Conservation (phyloP, 2,888 invertebrate species). For the Philereme vetulata region DNA sequence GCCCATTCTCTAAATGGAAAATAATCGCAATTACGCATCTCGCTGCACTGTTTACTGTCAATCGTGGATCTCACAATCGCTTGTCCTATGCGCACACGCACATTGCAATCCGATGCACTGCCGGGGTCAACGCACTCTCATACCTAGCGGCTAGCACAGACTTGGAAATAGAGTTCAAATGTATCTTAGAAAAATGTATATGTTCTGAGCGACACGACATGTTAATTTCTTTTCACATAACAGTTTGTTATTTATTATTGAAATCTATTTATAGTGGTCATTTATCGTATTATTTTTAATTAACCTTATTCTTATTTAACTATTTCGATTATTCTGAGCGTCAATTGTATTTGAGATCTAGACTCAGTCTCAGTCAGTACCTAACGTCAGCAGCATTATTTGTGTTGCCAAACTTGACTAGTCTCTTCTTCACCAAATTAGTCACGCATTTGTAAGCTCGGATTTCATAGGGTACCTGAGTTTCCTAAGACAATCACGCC, state of each 20-base stretch:
- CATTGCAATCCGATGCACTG: conserved; percentile 57
- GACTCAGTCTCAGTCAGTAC: background rate
- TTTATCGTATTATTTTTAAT: conserved; percentile 22
- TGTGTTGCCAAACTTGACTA: conserved; percentile 26
- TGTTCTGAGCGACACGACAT: background rate
- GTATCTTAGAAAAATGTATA: conserved; percentile 6
- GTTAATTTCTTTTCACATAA: background rate
- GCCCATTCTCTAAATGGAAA: conserved; percentile 36
- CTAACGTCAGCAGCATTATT: conserved; percentile 19
- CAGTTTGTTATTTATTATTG: conserved; percentile 8
- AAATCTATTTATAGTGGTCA: conserved; percentile 10
- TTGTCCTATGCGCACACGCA: conserved; percentile 64
- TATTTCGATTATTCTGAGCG: conserved; percentile 26
- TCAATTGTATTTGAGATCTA: conserved; percentile 25
- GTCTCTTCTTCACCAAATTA: conserved; percentile 16
- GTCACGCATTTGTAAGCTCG: conserved; percentile 15
- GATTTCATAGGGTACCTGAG: conserved; percentile 24
- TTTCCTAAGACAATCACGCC: conserved; percentile 58
- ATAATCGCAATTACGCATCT: conserved; percentile 46
- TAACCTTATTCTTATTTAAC: conserved; percentile 7
- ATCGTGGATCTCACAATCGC: conserved; percentile 69
- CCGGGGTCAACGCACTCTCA: conserved; percentile 68
- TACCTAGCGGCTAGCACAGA: conserved; percentile 28
- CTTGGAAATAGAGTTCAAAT: conserved; percentile 8
- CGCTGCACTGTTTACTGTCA: conserved; percentile 52